Evolutionary conservation across 2,888 invertebrate genomes (phyloP), one percentile per base, ranked within the genome.

Genomic region (Lathronympha strigana): DNA sequence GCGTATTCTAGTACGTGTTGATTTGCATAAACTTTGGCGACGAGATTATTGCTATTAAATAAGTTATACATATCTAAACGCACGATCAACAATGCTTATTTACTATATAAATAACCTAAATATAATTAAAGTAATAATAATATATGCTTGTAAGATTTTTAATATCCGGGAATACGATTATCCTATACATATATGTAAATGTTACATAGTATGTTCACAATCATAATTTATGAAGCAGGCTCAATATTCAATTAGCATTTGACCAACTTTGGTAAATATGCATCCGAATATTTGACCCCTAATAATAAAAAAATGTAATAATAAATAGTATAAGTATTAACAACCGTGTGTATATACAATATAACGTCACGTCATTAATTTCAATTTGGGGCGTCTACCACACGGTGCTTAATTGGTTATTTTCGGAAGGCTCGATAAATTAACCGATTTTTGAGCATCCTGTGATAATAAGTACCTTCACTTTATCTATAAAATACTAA

Each of bases 321-420:
- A 36, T 2, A 13, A 4, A 2, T 36, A 33, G 13, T 8, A n/a
- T 4, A 23, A 23, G 13, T 25, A 47, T 19, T 21, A n/a, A n/a
- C n/a, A n/a, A n/a, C n/a, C n/a, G n/a, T 47, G 25, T 8, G 8
- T 49, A 28, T 25, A 49, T 6, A 28, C 15, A 49, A 28, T 49
- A 31, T 50, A 31, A 15, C 50, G 17, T 28, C 31, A 50, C 31
- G 17, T 50, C 28, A 19, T 50, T 31, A 4, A 31, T 50, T 50
- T 23, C n/a, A 21, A 5, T 25, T 25, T 50, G 15, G 15, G n/a
- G 25, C n/a, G n/a, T 15, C 15, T 25, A 28, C 3, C 25, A 49
- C 8, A 23, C n/a, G 15, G 13, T 36, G 36, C 36, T n/a, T 36
- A 36, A 4, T 28, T 28, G 4, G 3, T 4, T 6, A 36, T 36